A percentile compares a stretch with the other conserved stretches of the same genome.
These are phyloP conservation scores for Plectropomus leopardus DNA, from an alignment of 2,113 vertebrate species.

Conservation along the genomic window DNA sequence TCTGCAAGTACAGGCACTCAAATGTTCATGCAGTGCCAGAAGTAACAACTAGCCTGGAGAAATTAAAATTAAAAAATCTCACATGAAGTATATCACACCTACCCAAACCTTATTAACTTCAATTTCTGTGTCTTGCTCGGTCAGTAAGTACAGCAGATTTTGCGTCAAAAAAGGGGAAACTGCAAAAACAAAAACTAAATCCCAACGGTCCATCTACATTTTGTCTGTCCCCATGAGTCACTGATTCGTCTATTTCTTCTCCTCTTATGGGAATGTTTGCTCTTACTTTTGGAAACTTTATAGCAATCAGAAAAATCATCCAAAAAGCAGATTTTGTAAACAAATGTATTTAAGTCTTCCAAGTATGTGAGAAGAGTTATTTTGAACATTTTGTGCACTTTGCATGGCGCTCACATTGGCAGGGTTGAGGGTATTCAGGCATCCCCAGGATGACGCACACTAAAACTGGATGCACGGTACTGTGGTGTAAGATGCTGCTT, in stretches of 20 bases:
- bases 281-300: conserved; percentile 38
- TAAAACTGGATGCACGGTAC: conserved; percentile 11
- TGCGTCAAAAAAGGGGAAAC: background rate
- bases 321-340: conserved; percentile 57
- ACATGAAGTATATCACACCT: background rate
- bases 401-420: conserved; percentile 42
- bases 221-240: background rate
- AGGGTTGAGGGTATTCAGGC: conserved; percentile 35
- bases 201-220: background rate
- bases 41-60: background rate
- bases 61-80: background rate
- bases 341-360: conserved; percentile 21
- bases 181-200: background rate
- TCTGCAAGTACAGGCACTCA: background rate
- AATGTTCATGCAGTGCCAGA: background rate
- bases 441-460: conserved; percentile 14
- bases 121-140: background rate
- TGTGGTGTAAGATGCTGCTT: conserved; percentile 32
- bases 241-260: conserved; percentile 1
- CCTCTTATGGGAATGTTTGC: conserved; percentile 22
- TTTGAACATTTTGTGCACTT: conserved; percentile 18
- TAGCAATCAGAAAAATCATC: conserved; percentile 21
- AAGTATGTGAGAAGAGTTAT: conserved; percentile 5
- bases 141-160: background rate
- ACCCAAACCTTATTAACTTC: background rate